Evolutionary conservation across 2,797 vertebrate genomes (phyloP), one percentile per base, ranked within the genome.

Genomic region (Morus bassanus): DNA sequence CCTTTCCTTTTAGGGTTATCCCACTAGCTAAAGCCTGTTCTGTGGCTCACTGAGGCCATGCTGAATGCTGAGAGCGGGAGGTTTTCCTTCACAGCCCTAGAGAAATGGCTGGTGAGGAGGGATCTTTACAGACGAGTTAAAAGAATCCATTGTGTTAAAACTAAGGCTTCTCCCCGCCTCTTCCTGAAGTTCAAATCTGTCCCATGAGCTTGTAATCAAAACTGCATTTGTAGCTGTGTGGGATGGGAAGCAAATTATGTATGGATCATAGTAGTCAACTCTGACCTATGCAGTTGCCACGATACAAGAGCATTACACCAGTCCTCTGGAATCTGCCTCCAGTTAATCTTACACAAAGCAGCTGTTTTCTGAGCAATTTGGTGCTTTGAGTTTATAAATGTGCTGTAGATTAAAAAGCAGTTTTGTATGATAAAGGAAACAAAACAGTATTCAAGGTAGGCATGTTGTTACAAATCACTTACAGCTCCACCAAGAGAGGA

Each of bases 331-430:
- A 95, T 91, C 89, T 95, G 88, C 65, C 68, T 87, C 35, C 61
- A 51, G 81, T 89, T 91, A 92, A 48, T 95, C 86, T 69, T 69
- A 94, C 60, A 86, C 41, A 89, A 78, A 93, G 77, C 91, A 85
- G 92, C 94, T 94, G 91, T 88, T 96, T 97, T 97, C 85, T 96
- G 92, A 95, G 75, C 80, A 84, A 70, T 96, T 95, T 64, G 65
- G 81, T 17, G 16, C 77, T 93, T 95, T 95, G 77, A 77, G 75
- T 94, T 93, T 95, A 81, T 95, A 95, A 97, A 96, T 16, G 33
- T 73, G 51, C 70, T 93, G 75, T 89, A 89, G 79, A 91, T 95
- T 91, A 91, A 94, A 72, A 92, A 72, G 87, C 33, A 56, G 48
- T 77, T 89, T 78, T 64, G 80, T 96, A 27, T 31, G 82, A 84